Base-by-base conservation (phyloP, 2,113 vertebrate genomes). In the Triplophysa siluroides region DNA sequence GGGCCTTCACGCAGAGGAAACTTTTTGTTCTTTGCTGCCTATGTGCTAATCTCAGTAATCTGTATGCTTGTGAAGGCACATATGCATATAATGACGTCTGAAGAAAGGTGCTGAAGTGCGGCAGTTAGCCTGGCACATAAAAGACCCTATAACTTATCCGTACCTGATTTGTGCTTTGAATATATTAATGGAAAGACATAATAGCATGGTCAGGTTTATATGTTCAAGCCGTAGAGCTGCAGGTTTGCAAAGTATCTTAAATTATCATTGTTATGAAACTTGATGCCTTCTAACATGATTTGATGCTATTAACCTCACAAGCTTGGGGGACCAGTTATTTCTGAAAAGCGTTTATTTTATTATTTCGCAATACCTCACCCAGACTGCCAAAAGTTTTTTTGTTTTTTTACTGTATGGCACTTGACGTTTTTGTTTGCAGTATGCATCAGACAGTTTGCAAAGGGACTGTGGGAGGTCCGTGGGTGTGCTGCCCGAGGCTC, bases 41-140 rank as follows among this genome's bases (percentile, higher is more conserved):
- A 58, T 54, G 73, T 74, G 47, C 69, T 80, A 80, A 80, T 80
- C 61, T 61, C 29, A 29, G 29, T 7, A 38, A 38, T 38, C 7
- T 38, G 70, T 43, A 61, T 33, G 38, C 71, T 68, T 67, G 71
- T 76, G 23, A 60, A 68, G 62, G 47, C 63, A 74, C 38, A 68
- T 43, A 50, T 75, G 70, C 79, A 72, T 76, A 56, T 74, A 67
- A 75, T 81, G 75, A 66, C 41, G 21, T 67, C 70, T 81, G 33
- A 65, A 81, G 54, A 72, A 71, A 63, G 67, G 26, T 72, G 61
- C 14, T 8, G 43, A 16, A 47, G 63, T 65, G 45, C 16, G 23
- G 67, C 62, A 21, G 24, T 16, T 33, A 38, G 24, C 62, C 18
- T 65, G 24, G 61, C 61, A 41, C n/a, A 13, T 58, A 41, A 33